Evolutionary conservation across 2,797 vertebrate genomes (phyloP).

Genomic region (Caiman crocodilus): DNA sequence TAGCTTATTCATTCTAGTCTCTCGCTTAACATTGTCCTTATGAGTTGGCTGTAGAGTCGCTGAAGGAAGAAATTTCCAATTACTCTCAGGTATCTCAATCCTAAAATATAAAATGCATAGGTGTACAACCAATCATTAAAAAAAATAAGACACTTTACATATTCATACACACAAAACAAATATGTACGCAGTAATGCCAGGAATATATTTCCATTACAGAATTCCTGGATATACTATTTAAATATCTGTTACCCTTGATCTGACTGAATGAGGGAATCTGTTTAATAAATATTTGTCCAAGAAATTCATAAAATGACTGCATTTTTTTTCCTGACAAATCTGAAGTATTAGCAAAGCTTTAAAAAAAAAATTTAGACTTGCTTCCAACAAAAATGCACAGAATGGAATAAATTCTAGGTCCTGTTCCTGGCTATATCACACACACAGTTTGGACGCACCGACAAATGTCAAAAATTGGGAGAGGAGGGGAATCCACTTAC

Average conservation of each 20-base stretch:
- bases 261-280: neutral
- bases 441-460: neutral
- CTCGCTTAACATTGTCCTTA: conserved; percentile 59
- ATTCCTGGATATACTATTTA: neutral
- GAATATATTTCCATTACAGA: neutral
- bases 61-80: conserved; percentile 54
- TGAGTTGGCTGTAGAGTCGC: conserved; percentile 56
- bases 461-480: neutral
- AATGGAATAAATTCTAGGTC: neutral
- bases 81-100: conserved; percentile 62
- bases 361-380: neutral
- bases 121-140: neutral
- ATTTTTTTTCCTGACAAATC: neutral
- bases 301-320: neutral
- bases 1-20: conserved; percentile 50
- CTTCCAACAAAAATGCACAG: neutral
- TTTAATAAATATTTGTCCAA: neutral
- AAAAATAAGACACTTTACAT: neutral
- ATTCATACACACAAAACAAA: too few species aligned
- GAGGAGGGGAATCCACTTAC: neutral
- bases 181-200: neutral
- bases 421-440: neutral
- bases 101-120: conserved; percentile 51
- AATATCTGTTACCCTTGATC: neutral
- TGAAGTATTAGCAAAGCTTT: neutral